Conservation (phyloP, 2,888 invertebrate species). For the Dicyrtomina minuta region DNA sequence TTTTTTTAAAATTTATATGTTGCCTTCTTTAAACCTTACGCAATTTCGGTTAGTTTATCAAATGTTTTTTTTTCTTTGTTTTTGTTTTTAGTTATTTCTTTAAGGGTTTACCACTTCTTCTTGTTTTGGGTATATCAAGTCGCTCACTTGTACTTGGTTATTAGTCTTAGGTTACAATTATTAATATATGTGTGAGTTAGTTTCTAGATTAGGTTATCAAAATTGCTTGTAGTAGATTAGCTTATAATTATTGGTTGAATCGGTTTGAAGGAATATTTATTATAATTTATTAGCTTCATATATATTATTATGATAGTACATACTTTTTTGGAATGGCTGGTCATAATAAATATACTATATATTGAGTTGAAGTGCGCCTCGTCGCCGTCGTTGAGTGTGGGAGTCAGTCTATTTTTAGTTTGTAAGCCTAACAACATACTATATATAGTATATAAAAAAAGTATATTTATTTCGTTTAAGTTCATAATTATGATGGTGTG, state of each 20-base stretch:
- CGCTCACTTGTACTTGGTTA: slow-evolving; percentile 8
- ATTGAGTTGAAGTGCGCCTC: too few relatives aligned
- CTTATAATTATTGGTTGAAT: background rate
- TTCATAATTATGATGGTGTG: too few relatives aligned
- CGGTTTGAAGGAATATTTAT: background rate
- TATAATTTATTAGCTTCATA: background rate
- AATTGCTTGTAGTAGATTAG: background rate
- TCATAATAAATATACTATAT: background rate
- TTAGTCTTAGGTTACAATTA: background rate
- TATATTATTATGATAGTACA: background rate
- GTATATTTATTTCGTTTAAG: too few relatives aligned
- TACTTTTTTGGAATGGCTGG: slow-evolving; percentile 10
- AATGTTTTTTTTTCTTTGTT: background rate
- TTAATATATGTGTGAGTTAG: too few relatives aligned
- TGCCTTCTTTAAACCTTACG: too few relatives aligned
- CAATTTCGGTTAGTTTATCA: too few relatives aligned
- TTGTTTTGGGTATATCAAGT: slow-evolving; percentile 5
- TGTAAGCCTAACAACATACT: too few relatives aligned
- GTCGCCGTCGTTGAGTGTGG: too few relatives aligned
- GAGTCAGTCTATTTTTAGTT: too few relatives aligned
- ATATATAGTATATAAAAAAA: too few relatives aligned
- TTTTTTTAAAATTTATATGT: too few relatives aligned
- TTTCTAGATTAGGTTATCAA: too few relatives aligned
- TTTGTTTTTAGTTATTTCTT: background rate
- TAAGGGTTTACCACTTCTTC: background rate